Conservation (phyloP, 2,113 vertebrate genomes). For the Rana temporaria region DNA sequence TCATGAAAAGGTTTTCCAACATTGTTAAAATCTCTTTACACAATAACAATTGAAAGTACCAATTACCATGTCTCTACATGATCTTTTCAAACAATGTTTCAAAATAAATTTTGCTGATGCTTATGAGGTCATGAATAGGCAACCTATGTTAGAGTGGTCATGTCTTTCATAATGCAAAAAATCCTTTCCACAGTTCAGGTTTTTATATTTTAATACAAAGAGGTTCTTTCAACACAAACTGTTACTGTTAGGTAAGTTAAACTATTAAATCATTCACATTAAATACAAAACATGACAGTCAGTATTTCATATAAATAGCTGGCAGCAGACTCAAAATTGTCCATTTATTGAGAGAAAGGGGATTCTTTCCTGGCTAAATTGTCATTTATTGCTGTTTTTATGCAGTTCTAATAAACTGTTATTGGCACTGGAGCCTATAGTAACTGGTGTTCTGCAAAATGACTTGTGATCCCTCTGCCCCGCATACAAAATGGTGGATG, state of each 20-base stretch:
- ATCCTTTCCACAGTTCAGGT: neutral
- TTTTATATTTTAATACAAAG: neutral
- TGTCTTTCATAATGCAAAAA: neutral
- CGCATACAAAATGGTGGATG: slow-evolving; percentile 37
- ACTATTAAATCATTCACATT: slow-evolving; percentile 33
- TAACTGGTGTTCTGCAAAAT: neutral
- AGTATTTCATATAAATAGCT: slow-evolving; percentile 31
- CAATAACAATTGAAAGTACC: too few species aligned
- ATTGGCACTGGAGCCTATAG: slow-evolving; percentile 4
- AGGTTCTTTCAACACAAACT: neutral
- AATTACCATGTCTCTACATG: too few species aligned
- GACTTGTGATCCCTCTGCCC: slow-evolving; percentile 10
- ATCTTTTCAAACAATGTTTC: too few species aligned
- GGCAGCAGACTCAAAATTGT: slow-evolving; percentile 21
- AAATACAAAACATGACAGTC: slow-evolving; percentile 5
- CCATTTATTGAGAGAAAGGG: neutral
- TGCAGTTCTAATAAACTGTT: slow-evolving; percentile 32
- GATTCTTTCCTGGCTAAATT: neutral
- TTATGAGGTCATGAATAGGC: too few species aligned
- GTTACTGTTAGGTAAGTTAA: neutral
- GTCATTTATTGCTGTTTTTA: slow-evolving; percentile 34
- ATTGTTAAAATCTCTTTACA: too few species aligned
- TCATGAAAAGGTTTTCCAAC: too few species aligned
- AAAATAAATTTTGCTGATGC: neutral
- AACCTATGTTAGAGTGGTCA: neutral